Base-by-base conservation (phyloP, 1,140 invertebrate species). In the Triops longicaudatus region DNA sequence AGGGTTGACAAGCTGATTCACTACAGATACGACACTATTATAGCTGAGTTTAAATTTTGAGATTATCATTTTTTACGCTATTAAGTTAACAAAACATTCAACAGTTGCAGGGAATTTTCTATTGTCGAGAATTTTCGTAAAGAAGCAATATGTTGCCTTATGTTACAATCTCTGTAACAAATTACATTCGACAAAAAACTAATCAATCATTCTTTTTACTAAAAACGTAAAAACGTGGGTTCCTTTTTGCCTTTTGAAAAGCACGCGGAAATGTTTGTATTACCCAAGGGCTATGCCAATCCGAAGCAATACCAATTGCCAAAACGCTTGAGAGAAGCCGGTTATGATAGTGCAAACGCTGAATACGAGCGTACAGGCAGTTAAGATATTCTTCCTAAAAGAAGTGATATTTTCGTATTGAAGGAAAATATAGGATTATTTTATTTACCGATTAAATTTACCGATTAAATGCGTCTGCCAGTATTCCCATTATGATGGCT, bases 1-100 rank as follows among this genome's bases (percentile, higher is more conserved):
- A 84, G 0, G 95, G 95, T 84, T 95, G 95, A 82, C 94, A 95
- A 1, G 92, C 94, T 2, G 94, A 91, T 84, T 97, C 94, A 6
- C 92, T 93, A 82, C 71, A 80, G 31, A 27, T 1, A 63, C 17
- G 22, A 2, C 7, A 2, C 31, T 2, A 7, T 37, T 37, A 37
- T 4, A 37, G 7, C 2, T 37, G 2, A 37, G 2, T 37, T 37
- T 37, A 2, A 37, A 2, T 37, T 37, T 37, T 37, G 2, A 37
- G 7, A 37, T 37, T 37, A 7, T 4, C 31, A 37, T 37, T 37
- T 37, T 37, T 37, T 37, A n/a, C n/a, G 31, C 31, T 37, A 37
- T 37, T 37, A 37, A 37, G 2, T 37, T 37, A 7, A 7, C 31
- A 37, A 37, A 37, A 37, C n/a, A n/a, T n/a, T n/a, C n/a, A n/a